These are phyloP conservation scores for Tenebrio molitor DNA, from an alignment of 1,140 invertebrate genomes.

Conservation along the genomic window DNA sequence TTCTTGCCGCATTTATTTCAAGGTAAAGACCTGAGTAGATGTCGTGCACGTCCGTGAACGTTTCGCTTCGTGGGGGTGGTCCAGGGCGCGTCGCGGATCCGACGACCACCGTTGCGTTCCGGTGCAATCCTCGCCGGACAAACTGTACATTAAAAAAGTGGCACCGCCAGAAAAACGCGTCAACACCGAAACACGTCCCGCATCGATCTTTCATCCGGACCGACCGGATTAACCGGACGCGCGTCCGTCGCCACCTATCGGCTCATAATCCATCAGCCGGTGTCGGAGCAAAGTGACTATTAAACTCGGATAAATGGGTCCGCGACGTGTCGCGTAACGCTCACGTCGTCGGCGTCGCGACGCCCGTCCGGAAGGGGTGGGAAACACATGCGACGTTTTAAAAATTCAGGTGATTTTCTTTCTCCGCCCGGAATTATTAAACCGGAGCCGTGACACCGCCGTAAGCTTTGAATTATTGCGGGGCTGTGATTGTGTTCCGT, in stretches of 20 bases:
- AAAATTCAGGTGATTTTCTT: slow-evolving; percentile 39
- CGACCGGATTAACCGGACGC: slow-evolving; percentile 5
- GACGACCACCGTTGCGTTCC: slow-evolving; percentile 44
- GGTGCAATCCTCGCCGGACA: slow-evolving; percentile 26
- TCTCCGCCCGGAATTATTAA: slow-evolving; percentile 30
- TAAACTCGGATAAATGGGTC: slow-evolving; percentile 16
- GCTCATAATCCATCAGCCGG: background rate
- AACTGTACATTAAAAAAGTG: slow-evolving; percentile 40
- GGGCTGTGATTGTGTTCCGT: slow-evolving; percentile 37
- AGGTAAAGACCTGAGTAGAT: slow-evolving; percentile 10
- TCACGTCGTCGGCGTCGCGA: slow-evolving; percentile 10
- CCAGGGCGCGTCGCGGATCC: slow-evolving; percentile 31
- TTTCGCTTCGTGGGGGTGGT: slow-evolving; percentile 33
- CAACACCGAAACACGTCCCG: background rate
- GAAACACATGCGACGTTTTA: slow-evolving; percentile 24
- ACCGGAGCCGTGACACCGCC: slow-evolving; percentile 21
- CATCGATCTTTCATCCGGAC: background rate
- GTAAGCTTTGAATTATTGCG: slow-evolving; percentile 38
- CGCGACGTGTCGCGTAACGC: slow-evolving; percentile 6
- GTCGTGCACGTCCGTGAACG: slow-evolving; percentile 23
- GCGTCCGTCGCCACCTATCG: background rate
- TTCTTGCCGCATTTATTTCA: slow-evolving; percentile 19
- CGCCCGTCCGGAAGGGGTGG: background rate
- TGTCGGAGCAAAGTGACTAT: slow-evolving; percentile 11
- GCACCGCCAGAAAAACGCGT: background rate